Base-by-base conservation (phyloP, 2,113 vertebrate genomes). In the Sinocyclocheilus anophthalmus region DNA sequence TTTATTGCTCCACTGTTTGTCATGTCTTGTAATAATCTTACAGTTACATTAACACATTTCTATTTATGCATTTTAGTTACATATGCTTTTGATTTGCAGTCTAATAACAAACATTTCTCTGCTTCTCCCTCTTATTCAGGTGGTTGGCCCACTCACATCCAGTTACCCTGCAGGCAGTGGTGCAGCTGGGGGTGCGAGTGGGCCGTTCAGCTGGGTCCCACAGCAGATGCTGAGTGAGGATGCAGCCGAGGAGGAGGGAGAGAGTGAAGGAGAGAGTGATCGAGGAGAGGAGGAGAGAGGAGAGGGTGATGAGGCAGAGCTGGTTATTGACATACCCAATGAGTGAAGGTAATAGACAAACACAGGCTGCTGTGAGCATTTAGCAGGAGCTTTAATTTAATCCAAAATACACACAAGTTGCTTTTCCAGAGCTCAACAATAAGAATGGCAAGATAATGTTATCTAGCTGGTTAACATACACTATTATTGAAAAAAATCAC, bases 281-380 rank as follows among this genome's bases (percentile, higher is more conserved):
- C 89, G 93, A 80, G 94, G 90, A 72, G 95, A 96, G 14, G 95
- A 95, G 80, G 95, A 96, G 90, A 84, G 95, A 88, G 95, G 94
- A 55, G 95, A 96, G 83, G 94, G 92, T 53, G 95, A 96, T 0
- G 95, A 96, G 87, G 94, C 95, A 0, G 95, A 96, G 42, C 91
- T 96, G 1, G 95, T 96, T 88, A 96, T 96, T 76, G 95, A 96
- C 90, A 94, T 96, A 77, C 95, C 95, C 26, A 96, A 96, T 50
- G 95, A 96, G 91, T 96, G 92, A 95, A 53, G 81, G 24, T 84
- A 39, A 57, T 48, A 30, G 55, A 42, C 22, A 18, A 30, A 33
- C 11, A 39, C 37, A 57, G 26, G 45, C 48, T 24, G 53, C 10
- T 59, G 61, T 42, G 14, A n/a, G 22, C 12, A 22, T n/a, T n/a